phyloP scores from a whole-genome alignment of 2,113 vertebrate species.

The Malurus melanocephalus region DNA sequence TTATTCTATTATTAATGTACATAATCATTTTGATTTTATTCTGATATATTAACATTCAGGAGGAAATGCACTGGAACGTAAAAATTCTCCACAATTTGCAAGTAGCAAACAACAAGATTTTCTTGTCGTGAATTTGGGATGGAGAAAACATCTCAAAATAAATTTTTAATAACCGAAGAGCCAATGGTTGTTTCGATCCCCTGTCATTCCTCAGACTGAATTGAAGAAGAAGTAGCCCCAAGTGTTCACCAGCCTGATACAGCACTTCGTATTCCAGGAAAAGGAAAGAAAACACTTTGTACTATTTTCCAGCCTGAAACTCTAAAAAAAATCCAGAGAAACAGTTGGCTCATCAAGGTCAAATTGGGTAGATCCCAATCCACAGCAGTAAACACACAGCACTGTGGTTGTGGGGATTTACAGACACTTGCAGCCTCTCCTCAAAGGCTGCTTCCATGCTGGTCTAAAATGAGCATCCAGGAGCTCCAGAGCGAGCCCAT shows the following conservation, averaged over 20 bases:
- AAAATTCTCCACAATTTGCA: background rate
- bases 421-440: background rate
- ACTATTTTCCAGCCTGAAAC: background rate
- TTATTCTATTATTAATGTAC: conserved; percentile 17
- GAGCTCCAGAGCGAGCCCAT: background rate
- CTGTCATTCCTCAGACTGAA: background rate
- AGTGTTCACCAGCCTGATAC: background rate
- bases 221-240: background rate
- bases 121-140: background rate
- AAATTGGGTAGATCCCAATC: background rate
- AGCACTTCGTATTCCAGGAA: background rate
- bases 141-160: background rate
- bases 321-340: background rate
- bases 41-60: background rate
- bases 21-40: background rate
- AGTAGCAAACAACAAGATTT: background rate
- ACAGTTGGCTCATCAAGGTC: background rate
- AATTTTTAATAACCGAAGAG: background rate
- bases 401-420: background rate
- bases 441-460: background rate
- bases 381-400: background rate
- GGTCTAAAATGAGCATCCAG: background rate
- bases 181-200: background rate
- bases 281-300: background rate
- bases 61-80: background rate